phyloP scores from a whole-genome alignment of 2,888 invertebrate species.

The Drosophila anceps region DNA sequence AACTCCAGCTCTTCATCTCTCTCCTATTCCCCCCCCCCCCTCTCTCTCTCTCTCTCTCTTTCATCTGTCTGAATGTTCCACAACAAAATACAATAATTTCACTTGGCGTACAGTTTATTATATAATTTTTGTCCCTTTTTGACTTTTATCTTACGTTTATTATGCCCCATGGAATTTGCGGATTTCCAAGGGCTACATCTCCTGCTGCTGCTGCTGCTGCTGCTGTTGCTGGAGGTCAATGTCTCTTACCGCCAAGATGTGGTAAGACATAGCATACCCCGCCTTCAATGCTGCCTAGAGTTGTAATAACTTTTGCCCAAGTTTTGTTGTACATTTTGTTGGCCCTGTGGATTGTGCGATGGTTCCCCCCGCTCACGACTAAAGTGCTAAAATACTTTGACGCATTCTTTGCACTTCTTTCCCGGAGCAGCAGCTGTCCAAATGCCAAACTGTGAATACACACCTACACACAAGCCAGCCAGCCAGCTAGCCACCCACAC shows the following conservation, averaged over 20 bases:
- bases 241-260: conserved; percentile 44
- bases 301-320: conserved; percentile 76
- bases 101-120: conserved; percentile 76
- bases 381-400: conserved; percentile 78
- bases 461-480: conserved; percentile 30
- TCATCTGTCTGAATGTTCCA: conserved; percentile 6
- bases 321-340: conserved; percentile 64
- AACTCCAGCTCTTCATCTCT: neutral
- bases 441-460: conserved; percentile 58
- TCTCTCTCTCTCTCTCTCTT: neutral
- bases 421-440: conserved; percentile 64
- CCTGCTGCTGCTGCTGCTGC: neutral
- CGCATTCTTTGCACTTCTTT: conserved; percentile 74
- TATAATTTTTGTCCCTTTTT: conserved; percentile 80
- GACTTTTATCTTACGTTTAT: conserved; percentile 82
- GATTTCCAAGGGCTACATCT: conserved; percentile 58
- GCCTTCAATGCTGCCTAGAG: conserved; percentile 43
- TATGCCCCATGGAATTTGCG: conserved; percentile 78
- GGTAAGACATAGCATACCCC: conserved; percentile 42
- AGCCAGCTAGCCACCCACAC: conserved; percentile 12
- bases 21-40: neutral
- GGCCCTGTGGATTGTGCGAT: conserved; percentile 10
- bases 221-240: conserved; percentile 64
- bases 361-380: conserved; percentile 8
- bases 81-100: conserved; percentile 68